Conservation (phyloP, 1,140 invertebrate species). For the Pissodes strobi region DNA sequence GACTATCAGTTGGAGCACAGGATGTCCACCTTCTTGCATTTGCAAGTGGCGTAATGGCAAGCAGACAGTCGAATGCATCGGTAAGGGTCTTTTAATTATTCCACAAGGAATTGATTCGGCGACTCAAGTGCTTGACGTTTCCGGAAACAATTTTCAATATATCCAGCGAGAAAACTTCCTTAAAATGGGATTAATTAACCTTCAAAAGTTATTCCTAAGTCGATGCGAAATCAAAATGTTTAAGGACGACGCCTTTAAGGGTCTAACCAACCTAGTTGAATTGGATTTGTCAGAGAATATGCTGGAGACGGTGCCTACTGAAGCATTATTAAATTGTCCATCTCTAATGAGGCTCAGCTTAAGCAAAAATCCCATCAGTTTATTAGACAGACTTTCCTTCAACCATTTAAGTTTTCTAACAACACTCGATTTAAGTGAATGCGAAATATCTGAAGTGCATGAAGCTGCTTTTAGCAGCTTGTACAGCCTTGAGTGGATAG, state of each 20-base stretch:
- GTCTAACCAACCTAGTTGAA: conserved; percentile 84
- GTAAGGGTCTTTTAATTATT: conserved; percentile 69
- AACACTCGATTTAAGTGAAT: conserved; percentile 79
- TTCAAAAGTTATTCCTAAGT: conserved; percentile 82
- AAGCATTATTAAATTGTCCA: conserved; percentile 74
- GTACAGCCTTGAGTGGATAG: conserved; percentile 79
- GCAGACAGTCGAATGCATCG: conserved; percentile 82
- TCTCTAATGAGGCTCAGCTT: conserved; percentile 79
- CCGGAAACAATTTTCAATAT: conserved; percentile 76
- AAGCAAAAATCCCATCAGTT: conserved; percentile 77
- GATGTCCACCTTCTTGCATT: conserved; percentile 73
- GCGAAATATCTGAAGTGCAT: conserved; percentile 74
- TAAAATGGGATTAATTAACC: conserved; percentile 76
- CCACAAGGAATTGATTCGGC: conserved; percentile 81
- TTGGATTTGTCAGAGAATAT: conserved; percentile 83
- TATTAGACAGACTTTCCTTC: conserved; percentile 72
- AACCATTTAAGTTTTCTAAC: conserved; percentile 72
- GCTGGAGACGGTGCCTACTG: conserved; percentile 73
- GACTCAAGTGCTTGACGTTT: conserved; percentile 85
- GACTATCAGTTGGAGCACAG: not conserved
- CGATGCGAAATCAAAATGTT: conserved; percentile 76
- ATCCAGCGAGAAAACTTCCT: conserved; percentile 76
- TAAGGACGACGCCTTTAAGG: conserved; percentile 76
- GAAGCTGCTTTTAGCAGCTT: conserved; percentile 80
- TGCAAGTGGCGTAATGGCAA: conserved; percentile 93